Evolutionary conservation across 2,888 invertebrate genomes (phyloP), one percentile per base, ranked within the genome.

Genomic region (Eilema griseolum): DNA sequence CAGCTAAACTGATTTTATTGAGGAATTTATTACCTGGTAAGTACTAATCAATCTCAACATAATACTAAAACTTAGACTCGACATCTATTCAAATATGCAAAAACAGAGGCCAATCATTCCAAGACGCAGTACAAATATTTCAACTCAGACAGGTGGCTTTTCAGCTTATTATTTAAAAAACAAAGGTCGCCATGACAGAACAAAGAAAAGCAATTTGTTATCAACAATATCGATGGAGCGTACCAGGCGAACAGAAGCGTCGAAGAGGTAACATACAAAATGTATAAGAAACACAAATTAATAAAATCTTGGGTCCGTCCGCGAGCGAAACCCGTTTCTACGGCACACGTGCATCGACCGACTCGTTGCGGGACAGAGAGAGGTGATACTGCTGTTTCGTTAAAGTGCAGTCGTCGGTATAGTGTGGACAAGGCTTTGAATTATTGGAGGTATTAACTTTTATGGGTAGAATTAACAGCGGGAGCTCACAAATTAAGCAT

Each of bases 181-280:
- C 80, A 82, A 83, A 81, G 79, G 78, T 62, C 77, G 73, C 77
- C 80, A 81, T 83, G 91, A 89, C 92, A 92, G 92, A 91, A 94
- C 93, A 93, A 93, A 92, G 91, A 88, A 88, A 89, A 90, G 87
- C 91, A 94, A 94, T 94, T 94, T 93, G 93, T 93, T 94, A 94
- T 93, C 92, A 91, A 89, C 88, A 88, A 90, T 92, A 93, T 92
- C 92, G 92, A 91, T 91, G 92, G 85, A 83, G 78, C 86, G 76
- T 85, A 91, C 90, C 87, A 90, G 88, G 89, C 77, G 74, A 86
- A 87, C 91, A 91, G 90, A 80, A 90, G 87, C 85, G 83, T 81
- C 80, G 83, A 86, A 83, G 86, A 89, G 85, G 85, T 88, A 74
- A 83, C 77, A 77, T 78, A 84, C 80, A 81, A 78, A 80, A 85